Evolutionary conservation across 2,888 invertebrate species (phyloP).

Genomic region (Heliconius hortense): DNA sequence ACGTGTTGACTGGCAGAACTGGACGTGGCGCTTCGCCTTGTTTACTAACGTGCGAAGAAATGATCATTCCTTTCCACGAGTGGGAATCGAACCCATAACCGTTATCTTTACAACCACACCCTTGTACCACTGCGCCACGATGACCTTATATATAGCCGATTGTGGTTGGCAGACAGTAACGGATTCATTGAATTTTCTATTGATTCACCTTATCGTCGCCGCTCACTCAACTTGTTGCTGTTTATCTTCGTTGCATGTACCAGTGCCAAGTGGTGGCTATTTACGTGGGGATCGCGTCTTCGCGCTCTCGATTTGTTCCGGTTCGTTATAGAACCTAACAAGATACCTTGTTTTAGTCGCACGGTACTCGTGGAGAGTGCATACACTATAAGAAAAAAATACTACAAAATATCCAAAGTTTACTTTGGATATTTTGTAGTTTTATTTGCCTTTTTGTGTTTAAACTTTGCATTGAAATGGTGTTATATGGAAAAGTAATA

Average conservation of each 20-base stretch:
- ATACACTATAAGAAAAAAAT: too few species aligned
- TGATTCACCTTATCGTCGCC: conserved; percentile 43
- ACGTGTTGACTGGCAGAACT: too few species aligned
- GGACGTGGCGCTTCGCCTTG: too few species aligned
- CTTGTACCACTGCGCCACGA: too few species aligned
- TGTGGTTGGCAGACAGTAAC: conserved; percentile 29
- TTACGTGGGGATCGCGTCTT: conserved; percentile 40
- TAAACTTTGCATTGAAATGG: background rate
- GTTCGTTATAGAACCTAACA: conserved; percentile 40
- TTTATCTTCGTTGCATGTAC: conserved; percentile 43
- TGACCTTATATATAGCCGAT: conserved; percentile 6
- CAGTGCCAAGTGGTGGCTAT: conserved; percentile 37
- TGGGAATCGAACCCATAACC: too few species aligned
- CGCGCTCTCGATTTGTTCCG: conserved; percentile 41
- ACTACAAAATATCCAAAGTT: too few species aligned
- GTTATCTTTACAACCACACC: too few species aligned
- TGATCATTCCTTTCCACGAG: too few species aligned
- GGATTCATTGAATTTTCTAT: conserved; percentile 35
- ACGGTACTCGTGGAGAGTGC: conserved; percentile 23
- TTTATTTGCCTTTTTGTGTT: background rate
- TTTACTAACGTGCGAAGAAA: too few species aligned
- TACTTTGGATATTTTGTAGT: background rate
- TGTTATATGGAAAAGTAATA: too few species aligned
- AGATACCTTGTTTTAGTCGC: conserved; percentile 31
- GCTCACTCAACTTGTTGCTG: conserved; percentile 37